Evolutionary conservation across 2,888 invertebrate species (phyloP).

Genomic region (Caenorhabditis panamensis): DNA sequence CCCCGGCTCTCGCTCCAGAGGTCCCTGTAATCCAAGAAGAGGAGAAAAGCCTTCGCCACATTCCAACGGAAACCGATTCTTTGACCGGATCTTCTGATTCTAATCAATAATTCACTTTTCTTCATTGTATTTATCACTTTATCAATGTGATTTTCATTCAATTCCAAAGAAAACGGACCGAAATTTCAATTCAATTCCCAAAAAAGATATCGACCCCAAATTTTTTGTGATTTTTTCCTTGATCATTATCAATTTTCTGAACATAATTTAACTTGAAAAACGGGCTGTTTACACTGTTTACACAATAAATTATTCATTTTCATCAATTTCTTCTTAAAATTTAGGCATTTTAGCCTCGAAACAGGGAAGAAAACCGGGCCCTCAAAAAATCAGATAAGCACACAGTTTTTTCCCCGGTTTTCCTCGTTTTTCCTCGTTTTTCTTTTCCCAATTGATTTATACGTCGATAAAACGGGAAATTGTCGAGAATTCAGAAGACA

Average conservation of each 20-base stretch:
- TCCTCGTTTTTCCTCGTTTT: neutral
- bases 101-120: neutral
- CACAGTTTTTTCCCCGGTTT: neutral
- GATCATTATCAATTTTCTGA: no score
- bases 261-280: no score
- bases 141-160: no score
- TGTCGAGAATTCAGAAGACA: neutral
- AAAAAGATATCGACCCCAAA: no score
- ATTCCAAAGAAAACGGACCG: neutral
- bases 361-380: neutral
- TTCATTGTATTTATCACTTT: neutral
- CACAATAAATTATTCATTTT: no score
- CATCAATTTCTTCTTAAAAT: no score
- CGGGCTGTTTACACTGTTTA: no score
- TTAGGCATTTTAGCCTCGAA: neutral
- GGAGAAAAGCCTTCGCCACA: conserved; percentile 13
- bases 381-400: conserved; percentile 1
- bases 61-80: conserved; percentile 39
- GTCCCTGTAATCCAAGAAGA: neutral
- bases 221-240: no score
- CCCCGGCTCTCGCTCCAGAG: neutral
- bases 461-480: conserved; percentile 9
- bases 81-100: conserved; percentile 15
- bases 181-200: no score
- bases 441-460: conserved; percentile 12